Base-by-base conservation (phyloP, 1,140 invertebrate genomes). In the Habropoda laboriosa region DNA sequence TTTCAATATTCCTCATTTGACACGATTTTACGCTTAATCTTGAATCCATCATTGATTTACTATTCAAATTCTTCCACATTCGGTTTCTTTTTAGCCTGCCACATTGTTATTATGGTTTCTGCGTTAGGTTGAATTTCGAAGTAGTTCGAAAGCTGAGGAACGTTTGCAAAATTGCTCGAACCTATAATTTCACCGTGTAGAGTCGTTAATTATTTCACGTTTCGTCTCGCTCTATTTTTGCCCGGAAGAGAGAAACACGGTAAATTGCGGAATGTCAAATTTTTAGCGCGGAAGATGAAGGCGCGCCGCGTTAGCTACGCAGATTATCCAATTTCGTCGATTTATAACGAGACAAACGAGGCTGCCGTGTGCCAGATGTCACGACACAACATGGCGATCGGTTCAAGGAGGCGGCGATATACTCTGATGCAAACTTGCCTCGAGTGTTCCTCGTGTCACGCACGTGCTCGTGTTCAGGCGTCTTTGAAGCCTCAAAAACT, bases 351-450 rank as follows among this genome's bases (percentile, higher is more conserved):
- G 89, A 91, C 88, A 89, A 91, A 91, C 89, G 82, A 90, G 88
- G 66, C 86, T 90, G 88, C 86, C 89, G 89, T 91, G 85, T 89
- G 87, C 89, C 91, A 92, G 88, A 91, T 91, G 91, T 90, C 89
- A 90, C 85, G 81, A 68, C 82, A 72, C 79, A 88, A 83, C 87
- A 83, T 85, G 82, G 83, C 87, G 83, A 91, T 82, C 77, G 60
- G 71, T 40, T 66, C 57, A 79, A 87, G 40, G 70, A 76, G 75
- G 78, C 85, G 86, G 83, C 86, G 86, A 86, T 82, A n/a, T n/a
- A 83, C 86, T 86, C 86, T 85, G 86, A 87, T 63, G 83, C 55
- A 74, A 67, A 78, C 66, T 86, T 73, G 60, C 79, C 78, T 53
- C 66, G 68, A 86, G 86, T 87, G 86, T 87, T 87, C 88, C 86